Base-by-base conservation (phyloP, 1,140 invertebrate genomes). In the Pseudomyrmex sp. region DNA sequence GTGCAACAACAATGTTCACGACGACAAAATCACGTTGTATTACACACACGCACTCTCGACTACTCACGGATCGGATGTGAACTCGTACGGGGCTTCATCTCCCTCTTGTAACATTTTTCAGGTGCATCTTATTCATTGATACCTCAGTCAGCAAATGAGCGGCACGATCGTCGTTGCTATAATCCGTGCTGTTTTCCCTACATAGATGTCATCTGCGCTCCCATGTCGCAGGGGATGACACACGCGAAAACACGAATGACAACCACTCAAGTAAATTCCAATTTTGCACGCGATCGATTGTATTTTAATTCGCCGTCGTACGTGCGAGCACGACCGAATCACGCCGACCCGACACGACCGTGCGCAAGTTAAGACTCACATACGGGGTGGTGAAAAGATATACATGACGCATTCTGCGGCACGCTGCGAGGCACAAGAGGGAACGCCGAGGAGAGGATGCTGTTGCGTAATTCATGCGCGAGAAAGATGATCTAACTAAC, bases 51-150 rank as follows among this genome's bases (percentile, higher is more conserved):
- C n/a, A 35, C 3, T 5, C 50, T 5, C 13, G 12, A 44, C 18
- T 62, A 93, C 93, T 93, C 86, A 94, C 93, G 77, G 84, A 85
- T 91, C 90, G 72, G 83, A 82, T 77, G 88, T 85, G 88, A 85
- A 89, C 76, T 92, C 91, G 84, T 86, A 92, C 56, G 89, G 85
- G 90, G 88, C 85, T 91, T 93, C 92, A 91, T 89, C 92, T 90
- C 87, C 90, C 75, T 91, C 90, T 88, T 92, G 92, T 92, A 92
- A 92, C 93, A 94, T 94, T 89, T 90, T 90, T 83, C 73, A 90
- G 82, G 90, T 66, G 90, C 92, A 93, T 93, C 63, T 92, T 94
- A 92, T 85, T 91, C 85, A 85, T 87, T 65, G 74, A 86, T 65
- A 23, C 12, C 46, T 54, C 85, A 23, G 59, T 15, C 62, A 73